phyloP scores from a whole-genome alignment of 2,797 vertebrate genomes.

The Phrynocephalus vlangalii region DNA sequence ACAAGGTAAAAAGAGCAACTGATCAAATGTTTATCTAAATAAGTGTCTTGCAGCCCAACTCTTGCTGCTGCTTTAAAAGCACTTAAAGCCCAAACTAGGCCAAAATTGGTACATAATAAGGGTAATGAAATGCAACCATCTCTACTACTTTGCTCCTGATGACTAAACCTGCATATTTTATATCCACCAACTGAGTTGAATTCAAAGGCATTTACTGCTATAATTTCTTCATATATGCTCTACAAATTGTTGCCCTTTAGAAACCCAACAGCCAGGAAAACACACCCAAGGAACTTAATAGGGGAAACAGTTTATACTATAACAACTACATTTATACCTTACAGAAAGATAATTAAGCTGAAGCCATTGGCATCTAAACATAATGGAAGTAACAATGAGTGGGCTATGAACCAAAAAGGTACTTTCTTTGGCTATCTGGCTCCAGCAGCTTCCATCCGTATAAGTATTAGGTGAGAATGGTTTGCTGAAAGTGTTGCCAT shows the following conservation, averaged over 20 bases:
- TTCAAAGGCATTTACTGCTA: constrained; percentile 42
- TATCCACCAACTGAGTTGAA: constrained; percentile 35
- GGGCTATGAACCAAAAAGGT: constrained; percentile 53
- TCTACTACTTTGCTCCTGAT: constrained; percentile 50
- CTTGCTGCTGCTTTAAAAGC: constrained; percentile 25
- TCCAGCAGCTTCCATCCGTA: constrained; percentile 37
- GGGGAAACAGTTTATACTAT: constrained; percentile 37
- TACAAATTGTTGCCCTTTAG: constrained; percentile 50
- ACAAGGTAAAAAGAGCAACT: constrained; percentile 30
- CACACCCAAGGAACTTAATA: constrained; percentile 44
- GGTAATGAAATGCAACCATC: constrained; percentile 47
- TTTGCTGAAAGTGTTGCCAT: constrained; percentile 41
- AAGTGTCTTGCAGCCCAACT: not conserved
- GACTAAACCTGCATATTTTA: constrained; percentile 49
- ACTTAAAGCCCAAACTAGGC: constrained; percentile 49
- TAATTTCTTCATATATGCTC: constrained; percentile 8
- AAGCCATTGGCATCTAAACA: constrained; percentile 51
- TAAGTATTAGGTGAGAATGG: constrained; percentile 16
- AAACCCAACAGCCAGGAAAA: constrained; percentile 45
- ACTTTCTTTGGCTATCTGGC: constrained; percentile 47
- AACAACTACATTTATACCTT: constrained; percentile 45
- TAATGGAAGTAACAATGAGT: constrained; percentile 53
- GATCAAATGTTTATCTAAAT: constrained; percentile 37
- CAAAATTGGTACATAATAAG: constrained; percentile 51
- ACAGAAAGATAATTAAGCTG: constrained; percentile 62